Base-by-base conservation (phyloP, 2,113 vertebrate genomes). In the Vidua macroura region DNA sequence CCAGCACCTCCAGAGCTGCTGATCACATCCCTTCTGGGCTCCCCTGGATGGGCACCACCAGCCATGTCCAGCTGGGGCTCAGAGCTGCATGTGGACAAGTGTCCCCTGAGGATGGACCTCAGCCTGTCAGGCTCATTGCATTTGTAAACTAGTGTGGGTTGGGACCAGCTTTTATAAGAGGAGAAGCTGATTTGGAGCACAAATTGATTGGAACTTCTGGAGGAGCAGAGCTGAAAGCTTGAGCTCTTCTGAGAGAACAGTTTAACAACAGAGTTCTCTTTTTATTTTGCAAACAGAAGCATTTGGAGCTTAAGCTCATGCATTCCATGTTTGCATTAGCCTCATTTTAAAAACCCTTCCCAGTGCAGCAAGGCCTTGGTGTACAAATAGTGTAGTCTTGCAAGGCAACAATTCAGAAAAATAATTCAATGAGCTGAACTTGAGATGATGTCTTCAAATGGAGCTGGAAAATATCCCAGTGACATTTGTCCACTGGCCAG, bases 381-480 rank as follows among this genome's bases (percentile, higher is more conserved):
- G 39, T 74, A 69, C 55, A 49, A 90, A 55, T 21, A 62, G 31
- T 4, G 13, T 23, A 39, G 49, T 31, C 78, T 90, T 91, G 44
- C 52, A 81, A 93, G 68, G 56, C 64, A 94, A 8, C 69, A 78
- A 41, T 49, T 56, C 77, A 85, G 79, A 87, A 78, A 94, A 96
- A 72, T 49, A 52, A 93, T 84, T 46, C 83, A 49, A 87, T 91
- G 82, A 76, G 70, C n/a, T 35, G 35, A 66, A 83, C 28, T 83
- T 74, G 51, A 81, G 58, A 6, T 16, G 6, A 22, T 88, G 51
- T 72, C 80, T 87, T 96, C 90, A 75, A 41, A 37, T 35, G 41
- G 43, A 85, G 43, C 43, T 66, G 39, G 53, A 55, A 84, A 78
- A 76, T 64, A 81, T 22, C 74, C 68, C 76, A 83, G 80, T 78